These are phyloP conservation scores for Ips typographus DNA, from an alignment of 1,140 invertebrate species.

Conservation along the genomic window DNA sequence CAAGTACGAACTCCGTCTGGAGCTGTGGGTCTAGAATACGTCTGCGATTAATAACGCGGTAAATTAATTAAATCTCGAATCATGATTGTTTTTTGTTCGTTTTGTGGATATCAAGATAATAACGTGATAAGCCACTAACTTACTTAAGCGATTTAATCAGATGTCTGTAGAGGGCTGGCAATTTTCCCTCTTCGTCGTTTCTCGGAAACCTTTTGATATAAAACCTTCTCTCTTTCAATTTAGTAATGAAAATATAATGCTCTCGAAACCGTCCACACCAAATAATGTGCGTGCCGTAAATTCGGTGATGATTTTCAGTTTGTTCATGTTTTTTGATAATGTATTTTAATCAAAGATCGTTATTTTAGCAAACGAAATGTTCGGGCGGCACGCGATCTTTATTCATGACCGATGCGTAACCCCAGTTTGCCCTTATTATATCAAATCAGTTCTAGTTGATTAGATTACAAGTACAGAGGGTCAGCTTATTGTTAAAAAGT, in stretches of 20 bases:
- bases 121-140: background rate
- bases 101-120: background rate
- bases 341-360: conserved; percentile 39
- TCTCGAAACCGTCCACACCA: conserved; percentile 16
- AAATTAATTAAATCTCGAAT: conserved; percentile 1
- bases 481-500: no score
- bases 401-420: conserved; percentile 32
- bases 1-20: conserved; percentile 33
- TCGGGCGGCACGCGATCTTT: conserved; percentile 30
- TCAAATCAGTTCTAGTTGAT: conserved; percentile 36
- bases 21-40: conserved; percentile 8
- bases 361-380: conserved; percentile 35
- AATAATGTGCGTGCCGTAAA: conserved; percentile 19
- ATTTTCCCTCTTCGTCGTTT: background rate
- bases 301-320: conserved; percentile 29
- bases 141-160: background rate
- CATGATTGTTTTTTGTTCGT: background rate
- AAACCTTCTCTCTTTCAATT: conserved; percentile 8
- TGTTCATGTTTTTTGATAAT: conserved; percentile 36
- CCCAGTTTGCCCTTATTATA: conserved; percentile 36
- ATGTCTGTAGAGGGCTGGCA: background rate
- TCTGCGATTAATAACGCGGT: background rate
- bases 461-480: background rate
- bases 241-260: conserved; percentile 30
- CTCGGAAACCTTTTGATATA: background rate